A percentile compares a stretch with the other conserved stretches of the same genome.
Conservation (phyloP, 23 tunicate species). For the Trididemnum nubilum region DNA sequence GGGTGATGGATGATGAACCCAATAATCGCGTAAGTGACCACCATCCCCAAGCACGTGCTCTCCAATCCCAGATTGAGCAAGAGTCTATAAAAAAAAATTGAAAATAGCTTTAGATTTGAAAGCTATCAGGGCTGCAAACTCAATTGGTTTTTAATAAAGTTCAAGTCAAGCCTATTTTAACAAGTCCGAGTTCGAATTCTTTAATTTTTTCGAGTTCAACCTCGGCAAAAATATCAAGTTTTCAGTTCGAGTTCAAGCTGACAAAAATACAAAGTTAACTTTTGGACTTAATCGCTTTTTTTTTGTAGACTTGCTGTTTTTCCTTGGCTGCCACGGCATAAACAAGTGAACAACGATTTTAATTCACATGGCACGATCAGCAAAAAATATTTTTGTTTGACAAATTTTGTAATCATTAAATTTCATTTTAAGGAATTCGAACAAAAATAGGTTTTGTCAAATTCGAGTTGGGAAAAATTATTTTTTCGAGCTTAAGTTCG, state of each 20-base stretch:
- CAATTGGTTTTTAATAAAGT: not conserved
- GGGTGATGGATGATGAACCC: conserved; percentile 73
- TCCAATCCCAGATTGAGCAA: conserved; percentile 46
- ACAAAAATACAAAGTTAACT: too few relatives aligned
- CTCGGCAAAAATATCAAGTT: not conserved
- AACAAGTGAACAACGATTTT: too few relatives aligned
- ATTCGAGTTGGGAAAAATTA: not conserved
- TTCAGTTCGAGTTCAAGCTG: not conserved
- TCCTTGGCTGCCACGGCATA: not conserved
- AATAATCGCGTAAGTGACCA: conserved; percentile 45
- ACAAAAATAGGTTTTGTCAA: not conserved
- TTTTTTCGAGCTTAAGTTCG: not conserved
- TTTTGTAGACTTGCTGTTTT: not conserved
- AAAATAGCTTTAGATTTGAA: not conserved
- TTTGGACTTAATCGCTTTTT: too few relatives aligned
- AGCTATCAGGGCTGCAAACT: not conserved
- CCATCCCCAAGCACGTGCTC: conserved; percentile 58
- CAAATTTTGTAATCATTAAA: too few relatives aligned
- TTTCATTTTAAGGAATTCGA: not conserved
- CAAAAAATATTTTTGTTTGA: not conserved
- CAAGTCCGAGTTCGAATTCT: not conserved
- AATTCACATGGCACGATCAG: not conserved
- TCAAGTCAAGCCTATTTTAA: not conserved
- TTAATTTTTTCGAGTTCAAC: not conserved
- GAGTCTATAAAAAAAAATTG: conserved; percentile 36